A percentile compares a stretch with the other conserved stretches of the same genome.
These are phyloP conservation scores for Caenorhabditis imperialis DNA, from an alignment of 2,888 invertebrate genomes.

Conservation along the genomic window DNA sequence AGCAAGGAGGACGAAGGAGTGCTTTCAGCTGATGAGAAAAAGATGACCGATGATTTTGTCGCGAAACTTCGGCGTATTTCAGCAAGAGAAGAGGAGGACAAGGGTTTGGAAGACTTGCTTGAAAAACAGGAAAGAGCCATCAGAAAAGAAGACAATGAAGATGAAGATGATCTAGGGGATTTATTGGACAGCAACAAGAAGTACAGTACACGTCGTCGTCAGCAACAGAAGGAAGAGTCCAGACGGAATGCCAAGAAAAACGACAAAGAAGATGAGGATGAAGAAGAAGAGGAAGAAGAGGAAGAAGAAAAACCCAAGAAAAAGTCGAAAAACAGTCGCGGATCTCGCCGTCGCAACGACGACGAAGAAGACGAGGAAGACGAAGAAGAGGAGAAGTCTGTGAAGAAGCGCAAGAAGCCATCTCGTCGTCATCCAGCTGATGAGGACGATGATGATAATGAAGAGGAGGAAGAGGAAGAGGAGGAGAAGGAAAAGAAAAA, in stretches of 20 bases:
- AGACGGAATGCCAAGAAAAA: not conserved
- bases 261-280: not conserved
- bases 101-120: not conserved
- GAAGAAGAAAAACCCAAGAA: no score
- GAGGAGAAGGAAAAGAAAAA: no score
- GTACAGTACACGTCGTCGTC: slow-evolving; percentile 5
- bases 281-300: not conserved
- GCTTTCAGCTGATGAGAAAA: slow-evolving; percentile 5
- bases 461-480: no score
- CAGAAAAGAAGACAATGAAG: not conserved
- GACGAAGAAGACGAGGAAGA: not conserved
- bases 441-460: no score
- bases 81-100: not conserved
- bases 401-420: no score
- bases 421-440: no score
- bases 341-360: not conserved
- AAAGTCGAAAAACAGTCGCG: no score
- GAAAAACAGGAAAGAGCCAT: no score
- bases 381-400: not conserved
- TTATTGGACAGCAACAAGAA: slow-evolving; percentile 3
- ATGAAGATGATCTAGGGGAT: not conserved
- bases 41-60: slow-evolving; percentile 1
- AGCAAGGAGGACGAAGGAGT: not conserved
- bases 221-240: slow-evolving; percentile 1
- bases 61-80: not conserved